These are phyloP conservation scores for Mesembrinibis cayennensis DNA, from an alignment of 2,113 vertebrate species.

Conservation along the genomic window DNA sequence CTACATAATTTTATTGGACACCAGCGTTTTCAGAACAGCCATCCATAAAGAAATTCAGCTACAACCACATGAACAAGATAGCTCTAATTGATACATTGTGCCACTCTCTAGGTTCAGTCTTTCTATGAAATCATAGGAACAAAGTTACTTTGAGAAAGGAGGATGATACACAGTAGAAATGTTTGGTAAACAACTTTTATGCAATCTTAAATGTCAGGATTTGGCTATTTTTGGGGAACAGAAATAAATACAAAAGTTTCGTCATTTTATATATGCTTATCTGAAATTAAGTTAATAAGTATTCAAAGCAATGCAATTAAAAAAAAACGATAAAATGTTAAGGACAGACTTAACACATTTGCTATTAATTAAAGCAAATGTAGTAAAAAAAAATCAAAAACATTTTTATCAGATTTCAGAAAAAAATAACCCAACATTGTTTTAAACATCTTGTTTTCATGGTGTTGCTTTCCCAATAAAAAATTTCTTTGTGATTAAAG, in stretches of 20 bases:
- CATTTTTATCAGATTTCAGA: background rate
- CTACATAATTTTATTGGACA: background rate
- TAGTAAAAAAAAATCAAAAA: background rate
- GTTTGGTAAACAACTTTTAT: background rate
- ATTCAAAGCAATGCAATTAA: background rate
- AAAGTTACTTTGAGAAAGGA: background rate
- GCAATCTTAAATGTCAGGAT: background rate
- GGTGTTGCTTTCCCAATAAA: background rate
- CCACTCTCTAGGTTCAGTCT: background rate
- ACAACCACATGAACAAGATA: background rate
- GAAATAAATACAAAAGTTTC: background rate
- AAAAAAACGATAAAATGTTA: too few relatives aligned
- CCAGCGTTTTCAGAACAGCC: background rate
- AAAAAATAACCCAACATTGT: background rate
- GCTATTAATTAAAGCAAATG: background rate
- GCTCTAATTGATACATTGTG: background rate
- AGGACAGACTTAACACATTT: background rate
- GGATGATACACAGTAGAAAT: accelerated
- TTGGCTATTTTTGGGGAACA: background rate
- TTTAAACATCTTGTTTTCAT: background rate
- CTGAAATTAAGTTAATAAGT: background rate
- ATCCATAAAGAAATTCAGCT: background rate
- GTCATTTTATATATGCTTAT: background rate
- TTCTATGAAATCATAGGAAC: background rate
- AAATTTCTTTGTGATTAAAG: background rate